Base-by-base conservation (phyloP, 2,888 invertebrate genomes). In the Cantharis rustica region DNA sequence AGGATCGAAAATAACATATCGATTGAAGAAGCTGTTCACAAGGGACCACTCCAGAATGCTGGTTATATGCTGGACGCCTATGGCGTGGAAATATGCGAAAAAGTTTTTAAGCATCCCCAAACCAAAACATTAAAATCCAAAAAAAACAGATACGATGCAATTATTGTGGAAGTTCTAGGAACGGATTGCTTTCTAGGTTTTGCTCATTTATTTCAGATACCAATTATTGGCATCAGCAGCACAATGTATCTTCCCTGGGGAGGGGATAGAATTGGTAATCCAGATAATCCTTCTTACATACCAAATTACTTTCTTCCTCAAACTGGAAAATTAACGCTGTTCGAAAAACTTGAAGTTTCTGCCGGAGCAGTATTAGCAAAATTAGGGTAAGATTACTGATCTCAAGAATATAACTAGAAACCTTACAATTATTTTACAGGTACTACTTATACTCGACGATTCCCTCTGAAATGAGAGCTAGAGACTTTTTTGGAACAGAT, bases 171-270 rank as follows among this genome's bases (percentile, higher is more conserved):
- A 84, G 89, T 90, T 76, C 93, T 93, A 80, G 91, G 90, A 76
- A 89, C 90, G 16, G 92, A 93, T 79, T 93, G 93, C 81, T 86
- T 90, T 68, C 85, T 93, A 79, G 92, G 91, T 0, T 86, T 93
- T 15, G 91, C 91, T 1, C 86, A 92, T 82, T 84, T 90, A 72
- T 85, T 93, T 69, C 86, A 89, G 26, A 89, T 90, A 10, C 92
- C 93, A 0, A 89, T 91, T 1, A 88, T 93, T 0, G 91, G 89
- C 0, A 78, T 91, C 1, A 91, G 91, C 23, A 90, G 91, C 0
- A 90, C 91, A 71, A 86, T 88, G 0, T 81, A 91, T 10, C 89
- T 92, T 88, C 91, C 92, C 0, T 92, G 91, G 90, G 89, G 89
- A 62, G 90, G 89, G 79, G 88, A 89, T 76, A 88, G 90, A 61